These are phyloP conservation scores for Melipona bicolor DNA, from an alignment of 2,888 invertebrate species.

Conservation along the genomic window DNA sequence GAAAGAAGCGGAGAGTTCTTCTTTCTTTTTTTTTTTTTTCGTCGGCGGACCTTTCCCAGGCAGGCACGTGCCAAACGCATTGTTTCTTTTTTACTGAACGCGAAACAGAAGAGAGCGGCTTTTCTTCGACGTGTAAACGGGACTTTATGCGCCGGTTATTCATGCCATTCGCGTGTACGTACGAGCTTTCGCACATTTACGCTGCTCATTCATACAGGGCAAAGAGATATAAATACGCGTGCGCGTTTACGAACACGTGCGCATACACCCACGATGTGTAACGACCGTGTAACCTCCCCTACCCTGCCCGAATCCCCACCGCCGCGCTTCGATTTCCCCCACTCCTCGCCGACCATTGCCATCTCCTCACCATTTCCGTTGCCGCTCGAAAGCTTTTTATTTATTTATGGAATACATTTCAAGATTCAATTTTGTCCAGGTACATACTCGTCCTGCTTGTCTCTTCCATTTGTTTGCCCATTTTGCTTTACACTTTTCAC, in stretches of 20 bases:
- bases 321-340: neutral
- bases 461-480: conserved; percentile 19
- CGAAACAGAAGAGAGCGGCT: conserved; percentile 15
- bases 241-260: conserved; percentile 36
- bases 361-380: conserved; percentile 24
- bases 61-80: neutral
- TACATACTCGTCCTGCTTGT: conserved; percentile 40
- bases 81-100: conserved; percentile 23
- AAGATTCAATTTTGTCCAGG: conserved; percentile 70
- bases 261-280: conserved; percentile 44
- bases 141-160: conserved; percentile 65
- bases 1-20: neutral
- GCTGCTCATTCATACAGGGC: conserved; percentile 64
- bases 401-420: conserved; percentile 76
- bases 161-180: conserved; percentile 56
- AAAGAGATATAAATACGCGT: conserved; percentile 55
- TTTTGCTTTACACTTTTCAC: conserved; percentile 35
- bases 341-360: neutral
- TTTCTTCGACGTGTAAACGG: conserved; percentile 63
- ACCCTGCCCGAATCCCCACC: neutral
- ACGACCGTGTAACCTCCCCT: conserved; percentile 58
- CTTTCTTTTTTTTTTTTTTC: neutral
- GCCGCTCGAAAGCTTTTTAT: conserved; percentile 68
- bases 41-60: neutral
- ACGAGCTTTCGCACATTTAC: conserved; percentile 56